Evolutionary conservation across 2,888 invertebrate species (phyloP), one percentile per base, ranked within the genome.

Genomic region (Pyrrhosoma nymphula): DNA sequence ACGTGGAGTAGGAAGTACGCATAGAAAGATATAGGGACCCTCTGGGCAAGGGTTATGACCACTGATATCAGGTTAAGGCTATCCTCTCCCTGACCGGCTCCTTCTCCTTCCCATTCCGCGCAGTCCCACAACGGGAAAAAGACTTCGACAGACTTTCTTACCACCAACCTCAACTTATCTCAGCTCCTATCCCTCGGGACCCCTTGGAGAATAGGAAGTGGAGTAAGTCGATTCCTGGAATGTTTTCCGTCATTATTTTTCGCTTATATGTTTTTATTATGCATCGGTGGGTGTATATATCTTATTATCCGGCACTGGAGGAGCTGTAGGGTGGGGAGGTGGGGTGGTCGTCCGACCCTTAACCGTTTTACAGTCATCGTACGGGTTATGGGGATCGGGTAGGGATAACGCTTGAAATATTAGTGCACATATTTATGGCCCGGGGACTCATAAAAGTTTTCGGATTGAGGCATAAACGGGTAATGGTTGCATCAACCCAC

Each of bases 41-140:
- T 35, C 82, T 82, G 82, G 82, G 82, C 82, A 82, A 30, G 82
- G 82, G 82, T 82, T 82, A 82, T 82, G 82, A 82, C 82, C 82
- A 82, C 82, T 82, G 82, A 82, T 82, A 82, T 82, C 82, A 82
- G 82, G 82, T 82, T 35, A 35, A 14, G 82, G 35, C 30, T 35
- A 30, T 30, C 35, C 82, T 18, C 82, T 35, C 30, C 35, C 82
- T 14, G 30, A 16, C 16, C 0, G 26, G 0, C 75, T 75, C 82
- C 26, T 26, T 8, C 26, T 35, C 82, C 35, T 4, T 35, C 82
- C 35, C 60, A 4, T 8, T 0, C 82, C 3, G 3, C 82, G 18
- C 35, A 1, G 30, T 30, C 30, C 82, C 82, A 35, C 0, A 82
- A 82, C 30, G 35, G 35, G 82, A 82, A 82, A 82, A 35, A 82